Evolutionary conservation across 2,113 vertebrate genomes (phyloP), one percentile per base, ranked within the genome.

Genomic region (Apteryx mantelli): DNA sequence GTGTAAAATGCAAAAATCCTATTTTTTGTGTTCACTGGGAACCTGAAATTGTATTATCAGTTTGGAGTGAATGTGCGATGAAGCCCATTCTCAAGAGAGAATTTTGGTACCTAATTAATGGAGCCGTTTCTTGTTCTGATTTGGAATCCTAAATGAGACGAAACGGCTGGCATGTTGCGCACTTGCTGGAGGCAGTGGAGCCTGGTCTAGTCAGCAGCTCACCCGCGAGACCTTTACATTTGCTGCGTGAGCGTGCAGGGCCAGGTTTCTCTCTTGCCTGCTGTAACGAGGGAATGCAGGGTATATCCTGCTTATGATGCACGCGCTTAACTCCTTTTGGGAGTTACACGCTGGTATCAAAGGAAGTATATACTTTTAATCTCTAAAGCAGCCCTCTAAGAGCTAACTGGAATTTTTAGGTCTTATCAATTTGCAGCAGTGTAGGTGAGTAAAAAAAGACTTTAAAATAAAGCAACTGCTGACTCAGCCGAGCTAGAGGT

Each of bases 391-490:
- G 18, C 58, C 38, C 40, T 82, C 87, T 46, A 86, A 73, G 86
- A 96, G 64, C 44, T 91, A 93, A 83, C 91, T 76, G 60, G 50
- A 94, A 94, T 80, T 91, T 95, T 78, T 84, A 56, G 53, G 75
- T 92, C 30, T 82, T 88, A 96, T 78, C 80, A 83, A 64, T 93
- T 68, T 92, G 75, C 85, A 90, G 74, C 58, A 96, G 83, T 93
- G 80, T 75, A 78, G 81, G 86, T 97, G 91, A 96, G 87, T 79
- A 97, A 97, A 95, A 81, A 88, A 86, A 91, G 58, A 66, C n/a
- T 97, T 96, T 90, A 96, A 98, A 98, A 93, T 92, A 96, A 97
- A 97, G 88, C 78, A 95, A 55, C 55, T 82, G 82, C 85, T 96
- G 86, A 96, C 86, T 96, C 94, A 92, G 86, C 55, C 65, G 83